Conservation (phyloP, 2,113 vertebrate genomes). For the Salvator merianae region DNA sequence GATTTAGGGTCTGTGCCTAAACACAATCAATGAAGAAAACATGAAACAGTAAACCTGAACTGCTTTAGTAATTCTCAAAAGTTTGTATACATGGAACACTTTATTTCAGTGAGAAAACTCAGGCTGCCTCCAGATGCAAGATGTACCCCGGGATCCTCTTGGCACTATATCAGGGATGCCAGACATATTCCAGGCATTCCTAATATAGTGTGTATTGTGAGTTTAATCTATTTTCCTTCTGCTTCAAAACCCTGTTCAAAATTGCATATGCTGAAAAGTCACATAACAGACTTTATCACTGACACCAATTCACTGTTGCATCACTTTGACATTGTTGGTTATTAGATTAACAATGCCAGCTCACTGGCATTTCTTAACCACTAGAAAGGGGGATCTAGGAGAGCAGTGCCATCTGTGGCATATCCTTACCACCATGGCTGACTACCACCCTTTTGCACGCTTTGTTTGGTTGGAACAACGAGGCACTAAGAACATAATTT, state of each 20-base stretch:
- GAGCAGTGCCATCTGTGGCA: background rate
- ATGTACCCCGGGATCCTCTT: too few relatives aligned
- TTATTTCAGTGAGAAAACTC: too few relatives aligned
- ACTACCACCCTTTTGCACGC: background rate
- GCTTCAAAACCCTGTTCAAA: background rate
- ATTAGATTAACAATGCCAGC: background rate
- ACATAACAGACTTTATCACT: background rate
- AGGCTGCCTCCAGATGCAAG: too few relatives aligned
- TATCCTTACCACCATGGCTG: background rate
- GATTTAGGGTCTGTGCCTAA: background rate
- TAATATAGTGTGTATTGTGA: too few relatives aligned
- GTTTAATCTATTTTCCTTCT: background rate
- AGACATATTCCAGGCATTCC: too few relatives aligned
- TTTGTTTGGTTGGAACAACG: background rate
- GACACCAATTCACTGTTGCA: background rate
- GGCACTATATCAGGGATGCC: too few relatives aligned
- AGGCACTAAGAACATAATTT: background rate
- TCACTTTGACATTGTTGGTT: background rate
- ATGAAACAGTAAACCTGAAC: background rate
- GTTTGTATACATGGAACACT: background rate
- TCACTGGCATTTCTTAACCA: background rate
- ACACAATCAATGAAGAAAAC: background rate
- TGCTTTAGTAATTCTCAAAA: background rate
- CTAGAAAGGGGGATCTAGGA: background rate
- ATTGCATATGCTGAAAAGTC: background rate